Evolutionary conservation across 2,888 invertebrate genomes (phyloP).

Genomic region (Rhaphigaster nebulosa): DNA sequence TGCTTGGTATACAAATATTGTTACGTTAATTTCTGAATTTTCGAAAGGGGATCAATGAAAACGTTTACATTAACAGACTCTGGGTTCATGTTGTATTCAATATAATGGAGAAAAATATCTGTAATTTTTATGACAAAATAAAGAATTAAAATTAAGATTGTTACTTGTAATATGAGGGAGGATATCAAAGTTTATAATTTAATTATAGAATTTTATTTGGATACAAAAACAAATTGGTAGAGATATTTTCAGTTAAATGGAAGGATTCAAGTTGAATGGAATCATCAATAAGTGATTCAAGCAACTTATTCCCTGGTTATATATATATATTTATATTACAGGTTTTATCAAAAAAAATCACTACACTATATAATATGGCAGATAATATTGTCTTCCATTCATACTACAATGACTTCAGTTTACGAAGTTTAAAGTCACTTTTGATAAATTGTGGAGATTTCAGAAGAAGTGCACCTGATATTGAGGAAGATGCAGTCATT

Average conservation of each 20-base stretch:
- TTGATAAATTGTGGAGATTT: conserved; percentile 92
- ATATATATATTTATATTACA: conserved; percentile 65
- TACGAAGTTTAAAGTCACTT: conserved; percentile 91
- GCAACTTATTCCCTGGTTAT: not conserved
- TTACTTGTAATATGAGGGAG: no score
- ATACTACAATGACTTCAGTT: conserved; percentile 94
- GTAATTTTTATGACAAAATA: no score
- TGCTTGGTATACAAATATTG: no score
- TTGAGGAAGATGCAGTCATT: conserved; percentile 74
- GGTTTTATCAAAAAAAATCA: conserved; percentile 93
- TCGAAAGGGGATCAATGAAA: no score
- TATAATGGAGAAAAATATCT: no score
- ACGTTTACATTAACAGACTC: no score
- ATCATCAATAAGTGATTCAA: no score
- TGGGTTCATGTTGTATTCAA: no score
- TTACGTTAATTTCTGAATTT: no score
- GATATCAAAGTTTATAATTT: no score
- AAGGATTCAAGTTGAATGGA: no score
- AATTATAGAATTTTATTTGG: not conserved
- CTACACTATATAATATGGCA: conserved; percentile 88
- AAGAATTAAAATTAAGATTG: no score
- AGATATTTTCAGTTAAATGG: not conserved
- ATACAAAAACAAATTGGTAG: not conserved
- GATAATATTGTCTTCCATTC: conserved; percentile 92
- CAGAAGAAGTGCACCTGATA: conserved; percentile 81